phyloP scores from a whole-genome alignment of 2,888 invertebrate genomes.

The Galeopsomyia nigrocyanea region DNA sequence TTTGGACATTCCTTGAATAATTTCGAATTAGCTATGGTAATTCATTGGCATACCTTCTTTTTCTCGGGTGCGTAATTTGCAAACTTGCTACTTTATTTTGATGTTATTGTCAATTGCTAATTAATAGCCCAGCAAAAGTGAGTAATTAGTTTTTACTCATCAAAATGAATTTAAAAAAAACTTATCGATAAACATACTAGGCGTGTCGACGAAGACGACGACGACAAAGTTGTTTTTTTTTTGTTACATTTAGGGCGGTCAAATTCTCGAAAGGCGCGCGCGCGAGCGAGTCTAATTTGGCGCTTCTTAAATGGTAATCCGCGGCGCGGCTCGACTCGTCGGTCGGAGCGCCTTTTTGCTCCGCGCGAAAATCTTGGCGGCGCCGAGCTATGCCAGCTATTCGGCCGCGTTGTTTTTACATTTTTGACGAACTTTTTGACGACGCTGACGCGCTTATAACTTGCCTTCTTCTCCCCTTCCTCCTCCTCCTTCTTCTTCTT shows the following conservation, averaged over 20 bases:
- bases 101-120: too few species aligned
- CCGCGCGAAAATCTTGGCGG: constrained; percentile 24
- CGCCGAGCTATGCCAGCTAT: constrained; percentile 35
- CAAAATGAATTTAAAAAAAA: too few species aligned
- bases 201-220: too few species aligned
- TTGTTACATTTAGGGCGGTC: constrained; percentile 5
- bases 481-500: constrained; percentile 1
- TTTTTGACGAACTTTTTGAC: constrained; percentile 44
- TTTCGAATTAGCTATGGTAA: constrained; percentile 31
- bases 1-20: constrained; percentile 5
- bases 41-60: constrained; percentile 9
- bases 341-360: constrained; percentile 34
- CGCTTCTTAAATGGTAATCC: constrained; percentile 48
- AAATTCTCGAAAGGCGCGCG: constrained; percentile 46
- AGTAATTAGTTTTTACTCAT: too few species aligned
- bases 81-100: too few species aligned
- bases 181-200: too few species aligned
- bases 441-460: constrained; percentile 9
- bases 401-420: constrained; percentile 37
- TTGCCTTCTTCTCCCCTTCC: background rate
- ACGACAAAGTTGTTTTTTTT: too few species aligned
- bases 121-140: too few species aligned
- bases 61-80: background rate
- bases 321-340: constrained; percentile 16
- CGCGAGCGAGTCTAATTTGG: constrained; percentile 48